phyloP scores from a whole-genome alignment of 2,113 vertebrate genomes.

The Apodemus speciosus region DNA sequence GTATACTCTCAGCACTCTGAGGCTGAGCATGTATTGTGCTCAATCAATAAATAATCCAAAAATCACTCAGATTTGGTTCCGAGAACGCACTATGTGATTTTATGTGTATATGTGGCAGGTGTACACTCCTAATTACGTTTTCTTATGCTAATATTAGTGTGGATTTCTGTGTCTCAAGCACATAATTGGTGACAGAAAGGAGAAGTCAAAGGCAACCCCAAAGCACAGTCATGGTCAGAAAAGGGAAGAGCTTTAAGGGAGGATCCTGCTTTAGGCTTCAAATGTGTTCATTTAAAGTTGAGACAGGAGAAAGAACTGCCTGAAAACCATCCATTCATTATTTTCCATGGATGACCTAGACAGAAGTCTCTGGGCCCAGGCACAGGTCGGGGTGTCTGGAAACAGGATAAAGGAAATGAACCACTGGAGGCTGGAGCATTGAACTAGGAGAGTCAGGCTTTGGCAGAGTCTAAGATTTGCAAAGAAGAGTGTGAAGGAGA shows the following conservation, averaged over 20 bases:
- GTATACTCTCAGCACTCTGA: conserved; percentile 43
- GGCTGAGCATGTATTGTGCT: conserved; percentile 29
- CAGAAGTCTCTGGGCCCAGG: not conserved
- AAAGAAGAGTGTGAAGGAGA: not conserved
- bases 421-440: not conserved
- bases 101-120: conserved; percentile 69
- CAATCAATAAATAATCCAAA: conserved; percentile 70
- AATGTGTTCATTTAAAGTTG: conserved; percentile 48
- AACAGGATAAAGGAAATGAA: not conserved
- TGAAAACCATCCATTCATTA: not conserved
- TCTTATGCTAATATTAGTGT: conserved; percentile 76
- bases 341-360: not conserved
- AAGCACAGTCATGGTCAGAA: conserved; percentile 50
- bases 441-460: not conserved
- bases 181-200: conserved; percentile 66
- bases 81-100: conserved; percentile 60
- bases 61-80: conserved; percentile 67
- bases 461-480: not conserved
- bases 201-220: conserved; percentile 65
- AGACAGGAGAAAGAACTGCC: not conserved
- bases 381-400: not conserved
- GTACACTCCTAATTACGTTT: conserved; percentile 69
- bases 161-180: conserved; percentile 65
- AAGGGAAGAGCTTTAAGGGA: conserved; percentile 55
- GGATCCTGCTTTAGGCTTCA: conserved; percentile 24